Evolutionary conservation across 2,113 vertebrate genomes (phyloP).

Genomic region (human): GRCh38 chr15:26958001-26958500

Average conservation of each 20-base stretch:
- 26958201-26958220: background rate
- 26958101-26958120: background rate
- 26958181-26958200: background rate
- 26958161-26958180: background rate
- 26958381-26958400: background rate
- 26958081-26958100: background rate
- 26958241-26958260: background rate
- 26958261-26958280: background rate
- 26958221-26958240: background rate
- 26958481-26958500: too few species aligned
- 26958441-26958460: background rate
- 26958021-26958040: background rate
- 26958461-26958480: background rate
- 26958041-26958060: background rate
- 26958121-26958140: background rate
- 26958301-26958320: background rate
- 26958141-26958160: too few species aligned
- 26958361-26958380: background rate
- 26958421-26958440: background rate
- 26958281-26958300: background rate
- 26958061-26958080: background rate
- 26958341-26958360: background rate
- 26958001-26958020: background rate
- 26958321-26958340: background rate
- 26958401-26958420: background rate